Percentiles rank a stretch among this genome's conserved stretches.
These are phyloP conservation scores for Candoia aspera DNA, from an alignment of 2,113 vertebrate genomes.

Conservation along the genomic window DNA sequence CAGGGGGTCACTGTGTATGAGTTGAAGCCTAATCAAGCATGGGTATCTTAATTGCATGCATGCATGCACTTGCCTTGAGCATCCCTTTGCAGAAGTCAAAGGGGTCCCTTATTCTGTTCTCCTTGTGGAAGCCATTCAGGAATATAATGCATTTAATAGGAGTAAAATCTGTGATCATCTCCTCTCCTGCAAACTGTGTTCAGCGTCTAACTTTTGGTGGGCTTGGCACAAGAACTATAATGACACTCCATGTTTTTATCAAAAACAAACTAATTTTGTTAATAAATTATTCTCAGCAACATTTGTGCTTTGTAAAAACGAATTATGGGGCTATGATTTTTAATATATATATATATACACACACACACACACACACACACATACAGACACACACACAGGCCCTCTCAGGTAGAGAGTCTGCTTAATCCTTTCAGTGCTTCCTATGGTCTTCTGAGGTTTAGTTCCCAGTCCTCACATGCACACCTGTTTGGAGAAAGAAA, in stretches of 20 bases:
- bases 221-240: background rate
- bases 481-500: no score
- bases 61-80: background rate
- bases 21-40: background rate
- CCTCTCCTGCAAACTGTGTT: background rate
- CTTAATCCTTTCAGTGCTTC: no score
- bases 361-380: no score
- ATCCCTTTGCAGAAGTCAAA: background rate
- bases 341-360: no score
- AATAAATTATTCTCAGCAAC: background rate
- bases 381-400: no score
- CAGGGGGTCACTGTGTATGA: background rate
- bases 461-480: no score
- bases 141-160: background rate
- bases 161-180: background rate
- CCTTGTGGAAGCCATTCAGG: background rate
- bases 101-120: background rate
- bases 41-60: background rate
- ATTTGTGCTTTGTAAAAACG: background rate
- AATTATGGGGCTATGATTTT: background rate
- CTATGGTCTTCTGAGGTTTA: no score
- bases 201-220: background rate
- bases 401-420: no score
- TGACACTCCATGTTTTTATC: background rate
- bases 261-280: background rate